These are phyloP conservation scores for Drosophila nannoptera DNA, from an alignment of 1,140 invertebrate species.

Conservation along the genomic window DNA sequence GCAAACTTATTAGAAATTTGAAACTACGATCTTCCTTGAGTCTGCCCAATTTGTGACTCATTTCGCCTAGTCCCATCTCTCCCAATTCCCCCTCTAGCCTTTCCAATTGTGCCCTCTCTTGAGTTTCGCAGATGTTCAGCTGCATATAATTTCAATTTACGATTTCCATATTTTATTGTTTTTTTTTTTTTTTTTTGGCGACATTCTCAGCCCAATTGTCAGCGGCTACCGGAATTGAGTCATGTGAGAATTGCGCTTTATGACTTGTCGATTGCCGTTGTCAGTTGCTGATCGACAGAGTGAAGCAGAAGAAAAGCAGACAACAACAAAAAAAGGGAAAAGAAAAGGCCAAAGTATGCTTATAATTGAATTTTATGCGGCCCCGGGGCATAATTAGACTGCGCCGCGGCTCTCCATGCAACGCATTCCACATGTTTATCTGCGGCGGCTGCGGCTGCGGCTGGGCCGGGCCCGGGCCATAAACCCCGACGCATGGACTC, in stretches of 20 bases:
- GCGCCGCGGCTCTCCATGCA: conserved; percentile 17
- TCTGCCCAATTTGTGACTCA: no score
- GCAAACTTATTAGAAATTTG: no score
- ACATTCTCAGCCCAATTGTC: conserved; percentile 41
- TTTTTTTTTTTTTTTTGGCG: conserved; percentile 49
- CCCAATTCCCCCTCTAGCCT: no score
- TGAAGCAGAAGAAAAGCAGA: neutral
- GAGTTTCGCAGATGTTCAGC: conserved; percentile 23
- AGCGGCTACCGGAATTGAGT: conserved; percentile 50
- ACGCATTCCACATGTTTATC: conserved; percentile 52
- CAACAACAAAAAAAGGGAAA: neutral
- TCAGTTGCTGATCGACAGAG: conserved; percentile 43
- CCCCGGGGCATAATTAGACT: conserved; percentile 67
- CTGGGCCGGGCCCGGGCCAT: conserved; percentile 23
- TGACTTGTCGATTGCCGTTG: conserved; percentile 42
- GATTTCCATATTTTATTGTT: conserved; percentile 1
- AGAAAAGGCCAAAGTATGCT: conserved; percentile 25
- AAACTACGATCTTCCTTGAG: no score
- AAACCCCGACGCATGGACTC: conserved; percentile 49
- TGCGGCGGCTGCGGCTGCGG: conserved; percentile 12
- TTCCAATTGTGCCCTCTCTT: conserved; percentile 6
- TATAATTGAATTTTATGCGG: conserved; percentile 67
- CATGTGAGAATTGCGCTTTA: conserved; percentile 57
- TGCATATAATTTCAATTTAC: conserved; percentile 27
- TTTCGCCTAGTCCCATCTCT: no score